Base-by-base conservation (phyloP, 2,888 invertebrate species). In the Furcula furcula region DNA sequence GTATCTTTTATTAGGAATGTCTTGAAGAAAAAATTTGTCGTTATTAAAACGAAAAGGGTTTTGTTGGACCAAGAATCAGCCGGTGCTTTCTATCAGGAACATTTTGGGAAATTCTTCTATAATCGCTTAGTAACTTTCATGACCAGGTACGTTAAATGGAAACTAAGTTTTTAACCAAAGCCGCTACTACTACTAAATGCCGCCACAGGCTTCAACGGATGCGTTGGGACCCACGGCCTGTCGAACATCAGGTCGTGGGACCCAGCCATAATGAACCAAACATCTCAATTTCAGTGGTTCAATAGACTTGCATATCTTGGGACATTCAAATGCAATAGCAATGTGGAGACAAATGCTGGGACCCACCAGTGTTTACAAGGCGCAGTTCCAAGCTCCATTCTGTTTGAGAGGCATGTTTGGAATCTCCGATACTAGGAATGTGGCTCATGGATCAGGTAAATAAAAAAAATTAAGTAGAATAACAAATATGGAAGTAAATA, bases 371-470 rank as follows among this genome's bases (percentile, higher is more conserved):
- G 95, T 94, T 0, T 95, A 90, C 65, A 93, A 93, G 71, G 93
- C 96, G 0, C 93, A 96, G 40, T 95, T 93, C 65, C 91, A 92
- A 36, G 91, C 93, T 34, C 97, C 97, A 0, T 75, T 93, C 33
- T 92, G 94, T 32, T 92, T 98, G 43, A 89, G 98, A 55, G 96
- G 96, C 1, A 87, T 90, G 65, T 97, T 94, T 85, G 98, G 98
- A 0, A 86, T 98, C 10, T 96, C 98, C 0, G 98, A 98, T 72
- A 98, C 98, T 0, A 91, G 98, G 59, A 98, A 98, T 89, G 97
- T 95, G 1, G 94, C 95, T 6, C 98, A 98, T 85, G 98, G 98
- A 9, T 97, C 98, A 69, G 97, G 97, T 93, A 90, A 43, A 3
- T 1, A 1, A 10, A n/a, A n/a, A n/a, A n/a, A n/a, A n/a, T n/a